Percentiles rank a stretch among this genome's conserved stretches.
Evolutionary conservation across 1,140 invertebrate genomes (phyloP).

Genomic region (Gonatopus flavifemur): DNA sequence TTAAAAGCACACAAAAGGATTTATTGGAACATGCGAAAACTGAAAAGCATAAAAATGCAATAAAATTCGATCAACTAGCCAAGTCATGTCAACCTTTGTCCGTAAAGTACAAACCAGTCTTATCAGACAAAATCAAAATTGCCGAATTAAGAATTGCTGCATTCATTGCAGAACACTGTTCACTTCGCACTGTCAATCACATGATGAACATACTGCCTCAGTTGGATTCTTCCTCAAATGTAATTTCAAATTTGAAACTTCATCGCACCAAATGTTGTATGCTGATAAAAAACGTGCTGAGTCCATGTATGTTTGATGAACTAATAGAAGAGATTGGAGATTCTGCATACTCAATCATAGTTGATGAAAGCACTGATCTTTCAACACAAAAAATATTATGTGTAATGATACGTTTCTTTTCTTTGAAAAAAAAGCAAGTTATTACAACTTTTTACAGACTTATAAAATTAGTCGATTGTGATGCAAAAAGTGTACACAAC

Average conservation of each 20-base stretch:
- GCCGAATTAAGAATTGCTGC: neutral
- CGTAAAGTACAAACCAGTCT: slow-evolving; percentile 2
- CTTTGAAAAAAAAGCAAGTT: no score
- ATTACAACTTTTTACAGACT: no score
- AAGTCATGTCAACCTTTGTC: neutral
- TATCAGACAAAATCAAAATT: slow-evolving; percentile 2
- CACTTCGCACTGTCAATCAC: neutral
- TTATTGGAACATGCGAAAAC: slow-evolving; percentile 4
- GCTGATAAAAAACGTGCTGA: no score
- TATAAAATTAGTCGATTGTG: neutral
- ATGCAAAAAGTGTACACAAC: neutral
- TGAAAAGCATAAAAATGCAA: slow-evolving; percentile 8
- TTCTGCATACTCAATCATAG: no score
- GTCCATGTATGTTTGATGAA: no score
- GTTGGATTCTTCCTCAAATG: neutral
- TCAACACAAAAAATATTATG: neutral
- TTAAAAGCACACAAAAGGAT: slow-evolving; percentile 12
- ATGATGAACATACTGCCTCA: neutral
- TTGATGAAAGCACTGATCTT: neutral
- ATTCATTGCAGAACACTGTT: neutral
- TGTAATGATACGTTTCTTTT: no score
- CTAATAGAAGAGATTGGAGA: no score
- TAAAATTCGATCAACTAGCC: no score
- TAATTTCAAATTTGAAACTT: neutral
- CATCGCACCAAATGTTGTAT: no score